phyloP scores from a whole-genome alignment of 2,888 invertebrate genomes.

The Oegoconia quadripuncta region DNA sequence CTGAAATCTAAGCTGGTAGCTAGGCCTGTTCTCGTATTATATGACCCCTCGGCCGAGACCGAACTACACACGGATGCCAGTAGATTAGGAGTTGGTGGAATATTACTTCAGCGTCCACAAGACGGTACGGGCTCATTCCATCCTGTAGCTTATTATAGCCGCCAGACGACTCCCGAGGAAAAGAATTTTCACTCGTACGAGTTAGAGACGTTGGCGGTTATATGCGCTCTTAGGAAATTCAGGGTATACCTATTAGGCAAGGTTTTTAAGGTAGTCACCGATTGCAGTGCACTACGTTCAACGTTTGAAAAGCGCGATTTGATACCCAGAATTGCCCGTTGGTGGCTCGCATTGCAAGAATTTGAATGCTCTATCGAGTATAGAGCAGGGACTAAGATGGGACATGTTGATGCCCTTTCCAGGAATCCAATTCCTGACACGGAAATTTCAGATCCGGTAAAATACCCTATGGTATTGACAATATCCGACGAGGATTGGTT shows the following conservation, averaged over 20 bases:
- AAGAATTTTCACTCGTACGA: constrained; percentile 24
- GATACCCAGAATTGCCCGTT: too few species aligned
- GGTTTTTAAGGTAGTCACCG: constrained; percentile 5
- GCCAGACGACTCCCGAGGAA: constrained; percentile 23
- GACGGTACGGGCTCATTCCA: background rate
- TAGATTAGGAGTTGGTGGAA: constrained; percentile 11
- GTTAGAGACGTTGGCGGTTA: constrained; percentile 21
- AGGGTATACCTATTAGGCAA: constrained; percentile 7
- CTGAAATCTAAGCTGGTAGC: constrained; percentile 15
- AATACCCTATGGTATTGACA: constrained; percentile 2
- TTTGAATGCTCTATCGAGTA: constrained; percentile 15
- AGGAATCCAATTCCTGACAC: constrained; percentile 9
- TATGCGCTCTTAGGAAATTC: constrained; percentile 11
- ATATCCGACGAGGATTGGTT: constrained; percentile 11
- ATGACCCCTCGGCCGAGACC: constrained; percentile 23
- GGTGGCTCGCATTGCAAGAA: constrained; percentile 18
- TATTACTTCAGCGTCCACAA: constrained; percentile 5
- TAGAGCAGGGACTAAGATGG: constrained; percentile 14
- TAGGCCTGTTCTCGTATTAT: constrained; percentile 30
- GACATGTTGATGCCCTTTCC: constrained; percentile 16
- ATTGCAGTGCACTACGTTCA: constrained; percentile 9
- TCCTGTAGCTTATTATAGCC: constrained; percentile 21
- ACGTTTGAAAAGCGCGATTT: constrained; percentile 11
- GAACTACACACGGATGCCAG: constrained; percentile 14
- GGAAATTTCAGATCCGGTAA: background rate